A percentile compares a stretch with the other conserved stretches of the same genome.
Evolutionary conservation across 2,797 vertebrate genomes (phyloP).

Genomic region (Linurgus olivaceus): DNA sequence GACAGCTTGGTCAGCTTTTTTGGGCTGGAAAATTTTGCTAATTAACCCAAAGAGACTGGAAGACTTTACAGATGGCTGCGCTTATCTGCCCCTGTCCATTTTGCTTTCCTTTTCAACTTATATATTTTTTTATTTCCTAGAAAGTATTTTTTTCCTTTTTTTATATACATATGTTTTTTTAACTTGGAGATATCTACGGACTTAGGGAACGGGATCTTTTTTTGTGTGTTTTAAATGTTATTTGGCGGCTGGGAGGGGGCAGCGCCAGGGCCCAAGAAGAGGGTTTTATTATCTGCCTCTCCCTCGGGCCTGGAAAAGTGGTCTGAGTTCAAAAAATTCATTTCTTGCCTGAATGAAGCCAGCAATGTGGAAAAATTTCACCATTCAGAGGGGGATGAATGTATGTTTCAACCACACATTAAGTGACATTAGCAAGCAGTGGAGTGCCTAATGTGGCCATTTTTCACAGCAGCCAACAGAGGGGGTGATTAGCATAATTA

Average conservation of each 20-base stretch:
- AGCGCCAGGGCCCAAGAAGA: slow-evolving; percentile 57
- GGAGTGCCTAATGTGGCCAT: slow-evolving; percentile 97
- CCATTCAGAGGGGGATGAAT: slow-evolving; percentile 92
- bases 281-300: slow-evolving; percentile 75
- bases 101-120: background rate
- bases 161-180: background rate
- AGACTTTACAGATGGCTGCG: slow-evolving; percentile 30
- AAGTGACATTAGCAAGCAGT: slow-evolving; percentile 95
- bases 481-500: slow-evolving; percentile 97
- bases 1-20: slow-evolving; percentile 37
- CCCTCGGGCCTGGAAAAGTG: slow-evolving; percentile 82
- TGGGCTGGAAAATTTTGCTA: slow-evolving; percentile 53
- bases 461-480: slow-evolving; percentile 96
- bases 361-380: slow-evolving; percentile 96
- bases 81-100: slow-evolving; percentile 30
- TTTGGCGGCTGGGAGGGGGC: slow-evolving; percentile 63
- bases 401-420: slow-evolving; percentile 97
- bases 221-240: slow-evolving; percentile 42
- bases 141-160: background rate
- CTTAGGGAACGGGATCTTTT: background rate
- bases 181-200: background rate
- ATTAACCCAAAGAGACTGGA: slow-evolving; percentile 45
- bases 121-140: background rate
- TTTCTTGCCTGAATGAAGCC: slow-evolving; percentile 95
- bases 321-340: slow-evolving; percentile 92